Evolutionary conservation across 2,113 vertebrate species (phyloP).

Genomic region (Microcebus lehilahytsara): DNA sequence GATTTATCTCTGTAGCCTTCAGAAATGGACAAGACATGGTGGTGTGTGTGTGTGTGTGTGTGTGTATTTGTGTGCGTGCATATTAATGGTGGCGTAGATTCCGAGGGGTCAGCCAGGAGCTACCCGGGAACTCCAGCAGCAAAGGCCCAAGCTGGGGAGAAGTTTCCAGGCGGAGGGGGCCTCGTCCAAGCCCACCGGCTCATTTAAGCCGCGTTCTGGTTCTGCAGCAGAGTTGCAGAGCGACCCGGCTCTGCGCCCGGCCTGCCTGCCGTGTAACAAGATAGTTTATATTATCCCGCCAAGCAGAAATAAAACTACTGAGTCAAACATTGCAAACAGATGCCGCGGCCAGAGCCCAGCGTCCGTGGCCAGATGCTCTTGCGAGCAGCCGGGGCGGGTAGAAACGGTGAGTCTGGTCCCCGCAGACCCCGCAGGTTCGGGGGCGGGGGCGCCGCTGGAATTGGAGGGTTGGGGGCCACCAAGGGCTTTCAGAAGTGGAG

Average conservation of each 20-base stretch:
- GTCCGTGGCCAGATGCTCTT: slow-evolving; percentile 6
- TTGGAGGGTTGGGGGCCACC: neutral
- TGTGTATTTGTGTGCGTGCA: too few relatives aligned
- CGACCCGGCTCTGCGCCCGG: neutral
- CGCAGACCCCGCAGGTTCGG: neutral
- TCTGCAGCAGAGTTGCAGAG: neutral
- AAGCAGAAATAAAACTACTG: slow-evolving; percentile 67
- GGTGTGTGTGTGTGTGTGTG: too few relatives aligned
- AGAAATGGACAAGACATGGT: neutral
- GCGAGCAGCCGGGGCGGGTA: neutral
- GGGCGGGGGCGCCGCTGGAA: neutral
- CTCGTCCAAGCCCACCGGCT: neutral
- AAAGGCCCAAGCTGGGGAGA: neutral
- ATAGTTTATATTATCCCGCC: slow-evolving; percentile 26
- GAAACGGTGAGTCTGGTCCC: neutral
- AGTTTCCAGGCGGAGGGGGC: neutral
- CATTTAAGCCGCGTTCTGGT: neutral
- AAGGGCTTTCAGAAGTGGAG: neutral
- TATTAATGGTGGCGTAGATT: neutral
- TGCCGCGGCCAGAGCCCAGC: neutral
- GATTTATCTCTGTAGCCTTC: neutral
- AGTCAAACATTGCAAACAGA: slow-evolving; percentile 69
- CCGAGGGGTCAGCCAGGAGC: neutral
- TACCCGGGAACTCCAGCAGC: neutral
- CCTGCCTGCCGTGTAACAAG: neutral